These are phyloP conservation scores for Spicauda simplicius DNA, from an alignment of 2,888 invertebrate species.

Conservation along the genomic window DNA sequence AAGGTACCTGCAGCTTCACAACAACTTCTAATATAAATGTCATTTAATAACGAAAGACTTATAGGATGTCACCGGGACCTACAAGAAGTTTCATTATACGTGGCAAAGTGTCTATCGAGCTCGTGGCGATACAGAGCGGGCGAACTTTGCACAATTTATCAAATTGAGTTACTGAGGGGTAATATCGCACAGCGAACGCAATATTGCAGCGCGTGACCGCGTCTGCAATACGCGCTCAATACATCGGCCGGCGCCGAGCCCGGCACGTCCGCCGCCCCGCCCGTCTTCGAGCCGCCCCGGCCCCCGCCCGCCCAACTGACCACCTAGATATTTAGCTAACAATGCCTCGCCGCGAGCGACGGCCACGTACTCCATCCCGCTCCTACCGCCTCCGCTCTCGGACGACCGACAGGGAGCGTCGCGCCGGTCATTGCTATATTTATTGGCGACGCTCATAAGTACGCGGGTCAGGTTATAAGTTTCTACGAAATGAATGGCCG, in stretches of 20 bases:
- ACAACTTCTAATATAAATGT: neutral
- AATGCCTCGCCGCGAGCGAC: constrained; percentile 74
- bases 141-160: constrained; percentile 83
- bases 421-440: constrained; percentile 82
- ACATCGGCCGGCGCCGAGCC: constrained; percentile 82
- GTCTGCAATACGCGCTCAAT: constrained; percentile 85
- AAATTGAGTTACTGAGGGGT: constrained; percentile 84
- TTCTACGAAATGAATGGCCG: constrained; percentile 83
- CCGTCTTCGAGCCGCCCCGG: constrained; percentile 63
- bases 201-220: constrained; percentile 85
- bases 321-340: constrained; percentile 85
- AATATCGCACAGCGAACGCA: constrained; percentile 83
- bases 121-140: constrained; percentile 69
- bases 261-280: constrained; percentile 76
- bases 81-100: constrained; percentile 46
- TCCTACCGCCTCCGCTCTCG: constrained; percentile 59
- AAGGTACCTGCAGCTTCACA: neutral
- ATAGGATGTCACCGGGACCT: neutral
- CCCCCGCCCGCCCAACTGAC: constrained; percentile 77
- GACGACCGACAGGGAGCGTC: constrained; percentile 66
- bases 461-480: constrained; percentile 85
- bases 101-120: constrained; percentile 62
- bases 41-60: neutral
- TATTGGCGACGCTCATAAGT: constrained; percentile 85
- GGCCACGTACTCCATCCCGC: constrained; percentile 63